phyloP scores from a whole-genome alignment of 2,888 invertebrate species.

The Drosophila lutescens region DNA sequence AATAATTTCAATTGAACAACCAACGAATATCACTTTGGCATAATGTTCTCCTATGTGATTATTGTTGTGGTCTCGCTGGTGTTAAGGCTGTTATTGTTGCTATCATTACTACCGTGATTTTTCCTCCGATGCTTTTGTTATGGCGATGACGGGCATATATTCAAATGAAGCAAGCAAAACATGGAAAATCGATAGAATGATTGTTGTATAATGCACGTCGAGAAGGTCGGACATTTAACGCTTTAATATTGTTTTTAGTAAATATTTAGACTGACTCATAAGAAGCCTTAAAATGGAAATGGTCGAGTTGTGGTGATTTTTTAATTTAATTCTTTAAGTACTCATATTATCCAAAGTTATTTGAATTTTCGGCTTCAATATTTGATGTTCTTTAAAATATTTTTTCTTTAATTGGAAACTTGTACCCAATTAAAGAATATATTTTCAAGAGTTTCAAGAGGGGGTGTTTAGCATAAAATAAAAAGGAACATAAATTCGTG shows the following conservation, averaged over 20 bases:
- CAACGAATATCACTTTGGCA: conserved; percentile 71
- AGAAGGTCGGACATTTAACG: conserved; percentile 74
- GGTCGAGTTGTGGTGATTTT: not conserved
- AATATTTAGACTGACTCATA: conserved; percentile 65
- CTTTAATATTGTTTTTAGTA: conserved; percentile 66
- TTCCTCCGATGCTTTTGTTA: conserved; percentile 63
- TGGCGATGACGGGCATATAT: conserved; percentile 69
- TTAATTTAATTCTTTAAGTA: too few species aligned
- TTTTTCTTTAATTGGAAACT: too few species aligned
- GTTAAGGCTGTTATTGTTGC: conserved; percentile 48
- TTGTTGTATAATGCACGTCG: conserved; percentile 70
- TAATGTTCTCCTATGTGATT: conserved; percentile 65
- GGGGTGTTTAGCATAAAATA: not conserved
- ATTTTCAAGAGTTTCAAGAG: too few species aligned
- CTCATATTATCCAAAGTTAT: too few species aligned
- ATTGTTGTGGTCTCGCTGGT: conserved; percentile 46
- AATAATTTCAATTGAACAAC: conserved; percentile 67
- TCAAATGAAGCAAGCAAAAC: conserved; percentile 65
- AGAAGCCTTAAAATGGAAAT: not conserved
- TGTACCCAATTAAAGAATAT: too few species aligned
- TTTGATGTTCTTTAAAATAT: too few species aligned
- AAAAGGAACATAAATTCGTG: conserved; percentile 2
- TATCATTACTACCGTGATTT: conserved; percentile 74
- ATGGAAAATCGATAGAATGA: conserved; percentile 78
- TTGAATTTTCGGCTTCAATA: too few species aligned